Evolutionary conservation across 1,140 invertebrate species (phyloP), one percentile per base, ranked within the genome.

Genomic region (roundworm (Caenorhabditis elegans)): DNA sequence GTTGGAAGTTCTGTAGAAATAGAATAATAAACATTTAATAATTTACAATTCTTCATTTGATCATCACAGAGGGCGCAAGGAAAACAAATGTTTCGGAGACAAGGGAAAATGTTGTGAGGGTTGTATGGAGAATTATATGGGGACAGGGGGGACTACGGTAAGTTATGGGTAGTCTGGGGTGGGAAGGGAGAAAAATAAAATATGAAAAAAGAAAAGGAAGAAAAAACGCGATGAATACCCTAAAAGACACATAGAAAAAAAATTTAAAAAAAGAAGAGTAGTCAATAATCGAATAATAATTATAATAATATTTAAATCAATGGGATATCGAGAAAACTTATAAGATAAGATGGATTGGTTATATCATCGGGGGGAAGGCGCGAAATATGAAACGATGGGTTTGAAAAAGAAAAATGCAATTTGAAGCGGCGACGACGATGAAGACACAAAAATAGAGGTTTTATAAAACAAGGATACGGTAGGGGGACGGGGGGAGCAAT

Each of bases 1-100:
- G n/a, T n/a, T n/a, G n/a, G n/a, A n/a, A n/a, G n/a, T n/a, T n/a
- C n/a, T n/a, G n/a, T n/a, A n/a, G n/a, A n/a, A n/a, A n/a, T n/a
- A n/a, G n/a, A n/a, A n/a, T n/a, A n/a, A n/a, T n/a, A n/a, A n/a
- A n/a, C n/a, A n/a, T 8, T 43, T 43, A 70, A n/a, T 70, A 70
- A 70, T 70, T 36, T 39, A 34, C 60, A 70, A 31, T 70, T 70
- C 60, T 70, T 70, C 60, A 70, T 70, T 70, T 70, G 60, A 70
- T 70, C 60, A 70, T 70, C 60, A 70, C 60, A 70, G 60, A 70
- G 60, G 43, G 34, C 31, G 60, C 60, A 70, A 39, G 60, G 34
- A 70, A 70, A 70, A 70, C 53, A 60, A 60, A 60, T 60, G 53
- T 60, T 60, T 60, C 53, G 53, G 53, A 60, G 53, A 70, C 26